Base-by-base conservation (phyloP, 2,888 invertebrate genomes). In the Peribatodes rhomboidaria region DNA sequence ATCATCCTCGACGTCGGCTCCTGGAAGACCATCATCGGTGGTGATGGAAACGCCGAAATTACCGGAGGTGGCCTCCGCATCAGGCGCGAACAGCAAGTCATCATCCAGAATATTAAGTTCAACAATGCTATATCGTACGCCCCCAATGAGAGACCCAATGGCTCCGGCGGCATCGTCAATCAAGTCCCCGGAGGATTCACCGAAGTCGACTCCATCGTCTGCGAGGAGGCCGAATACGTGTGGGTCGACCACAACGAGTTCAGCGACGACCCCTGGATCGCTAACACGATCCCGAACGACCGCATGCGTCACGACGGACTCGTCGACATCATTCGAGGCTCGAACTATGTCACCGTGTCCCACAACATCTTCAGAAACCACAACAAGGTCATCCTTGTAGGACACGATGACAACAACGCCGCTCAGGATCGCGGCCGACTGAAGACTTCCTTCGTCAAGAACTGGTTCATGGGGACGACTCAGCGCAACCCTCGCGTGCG, bases 181-280 rank as follows among this genome's bases (percentile, higher is more conserved):
- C 62, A 58, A 33, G 14, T 9, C 0, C 1, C 50, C 8, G 58
- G 64, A 1, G 67, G 63, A 8, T 70, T 61, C 61, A 67, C 71
- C 16, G 68, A 70, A 7, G 16, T 72, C 0, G 71, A 72, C 41
- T 35, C 55, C 6, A 52, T 72, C 20, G 46, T 61, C 7, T 35
- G 39, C 10, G 65, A 63, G 11, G 11, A 22, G 18, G 46, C 61
- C 2, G n/a, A 14, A 11, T 20, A 56, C 56, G 57, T 72, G 7
- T 72, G 67, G 71, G 52, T 72, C 37, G 69, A 72, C 50, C 71
- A 70, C 61, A 55, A 55, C 52, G 70, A 69, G 54, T 71, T 71
- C 47, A 41, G 62, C 22, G 71, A 69, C 41, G 71, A 69, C 50
- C 71, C 71, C 1, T 68, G 67, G 68, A 37, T 47, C 44, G 58